Evolutionary conservation across 2,888 invertebrate species (phyloP).

Genomic region (Folsomia manolachei): DNA sequence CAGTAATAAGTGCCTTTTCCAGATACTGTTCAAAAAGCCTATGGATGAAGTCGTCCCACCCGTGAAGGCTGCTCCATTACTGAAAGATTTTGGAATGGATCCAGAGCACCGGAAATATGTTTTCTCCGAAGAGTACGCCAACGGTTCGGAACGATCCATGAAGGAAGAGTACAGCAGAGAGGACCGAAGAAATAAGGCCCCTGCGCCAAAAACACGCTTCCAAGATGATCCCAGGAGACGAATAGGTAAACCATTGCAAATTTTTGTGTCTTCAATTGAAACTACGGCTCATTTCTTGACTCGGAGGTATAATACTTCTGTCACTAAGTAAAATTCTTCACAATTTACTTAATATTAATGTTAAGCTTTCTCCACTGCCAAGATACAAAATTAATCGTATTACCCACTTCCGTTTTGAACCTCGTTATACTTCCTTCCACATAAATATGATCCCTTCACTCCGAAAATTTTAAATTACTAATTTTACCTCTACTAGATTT

Average conservation of each 20-base stretch:
- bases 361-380: no score
- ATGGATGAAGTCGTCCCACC: slow-evolving; percentile 30
- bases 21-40: slow-evolving; percentile 63
- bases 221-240: slow-evolving; percentile 39
- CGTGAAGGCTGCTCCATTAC: slow-evolving; percentile 20
- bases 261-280: not conserved
- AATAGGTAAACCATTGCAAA: slow-evolving; percentile 42
- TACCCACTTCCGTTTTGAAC: no score
- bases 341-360: no score
- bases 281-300: not conserved
- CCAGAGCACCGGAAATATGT: slow-evolving; percentile 61
- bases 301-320: no score
- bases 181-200: slow-evolving; percentile 33
- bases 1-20: slow-evolving; percentile 22
- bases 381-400: no score
- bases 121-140: slow-evolving; percentile 55
- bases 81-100: slow-evolving; percentile 57
- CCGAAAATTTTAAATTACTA: no score
- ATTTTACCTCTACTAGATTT: no score
- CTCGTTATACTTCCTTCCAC: no score
- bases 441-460: no score
- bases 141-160: slow-evolving; percentile 42
- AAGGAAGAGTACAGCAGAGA: slow-evolving; percentile 35
- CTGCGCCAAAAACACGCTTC: slow-evolving; percentile 31
- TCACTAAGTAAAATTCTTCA: no score